Conservation (phyloP, 2,113 vertebrate species). For the Coregonus clupeaformis region DNA sequence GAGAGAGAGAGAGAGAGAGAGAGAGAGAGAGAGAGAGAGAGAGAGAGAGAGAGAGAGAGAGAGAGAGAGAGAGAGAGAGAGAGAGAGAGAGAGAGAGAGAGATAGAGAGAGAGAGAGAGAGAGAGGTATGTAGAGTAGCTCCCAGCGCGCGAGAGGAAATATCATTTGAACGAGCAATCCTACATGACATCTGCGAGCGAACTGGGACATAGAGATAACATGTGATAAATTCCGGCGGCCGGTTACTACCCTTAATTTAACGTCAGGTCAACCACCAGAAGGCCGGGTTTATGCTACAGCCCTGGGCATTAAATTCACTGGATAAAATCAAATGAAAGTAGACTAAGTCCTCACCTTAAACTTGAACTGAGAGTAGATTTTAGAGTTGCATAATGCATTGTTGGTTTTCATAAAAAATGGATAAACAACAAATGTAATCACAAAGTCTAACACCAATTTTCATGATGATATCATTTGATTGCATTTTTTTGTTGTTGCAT, state of each 20-base stretch:
- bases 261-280: conserved; percentile 76
- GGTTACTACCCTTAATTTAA: conserved; percentile 79
- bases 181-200: conserved; percentile 76
- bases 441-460: background rate
- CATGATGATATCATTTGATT: background rate
- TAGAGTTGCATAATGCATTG: background rate
- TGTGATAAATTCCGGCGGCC: conserved; percentile 45
- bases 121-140: conserved; percentile 81
- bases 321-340: conserved; percentile 49
- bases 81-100: background rate
- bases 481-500: background rate
- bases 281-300: conserved; percentile 68
- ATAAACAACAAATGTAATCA: background rate
- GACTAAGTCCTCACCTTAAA: conserved; percentile 35
- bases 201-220: conserved; percentile 79
- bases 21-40: too few relatives aligned
- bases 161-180: conserved; percentile 79
- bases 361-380: conserved; percentile 18
- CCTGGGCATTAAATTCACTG: conserved; percentile 53
- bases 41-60: too few relatives aligned
- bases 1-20: too few relatives aligned
- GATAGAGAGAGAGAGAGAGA: too few relatives aligned
- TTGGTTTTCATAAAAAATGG: background rate
- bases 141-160: conserved; percentile 81
- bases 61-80: too few relatives aligned